Evolutionary conservation across 2,888 invertebrate species (phyloP).

Genomic region (Frankliniella intonsa): DNA sequence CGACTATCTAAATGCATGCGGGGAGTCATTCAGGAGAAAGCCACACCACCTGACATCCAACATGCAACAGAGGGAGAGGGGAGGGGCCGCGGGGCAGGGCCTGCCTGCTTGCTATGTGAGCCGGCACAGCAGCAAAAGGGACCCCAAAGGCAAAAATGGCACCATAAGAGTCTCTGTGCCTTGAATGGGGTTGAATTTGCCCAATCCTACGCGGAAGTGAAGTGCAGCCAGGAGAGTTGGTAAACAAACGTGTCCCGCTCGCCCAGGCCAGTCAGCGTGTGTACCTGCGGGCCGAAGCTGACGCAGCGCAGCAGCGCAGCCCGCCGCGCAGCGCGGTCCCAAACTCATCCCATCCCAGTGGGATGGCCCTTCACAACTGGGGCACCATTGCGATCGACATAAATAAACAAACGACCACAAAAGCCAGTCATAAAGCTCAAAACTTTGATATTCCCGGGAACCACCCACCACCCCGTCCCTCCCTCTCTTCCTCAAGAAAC

Average conservation of each 20-base stretch:
- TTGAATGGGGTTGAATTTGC: background rate
- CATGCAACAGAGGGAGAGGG: background rate
- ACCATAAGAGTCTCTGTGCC: background rate
- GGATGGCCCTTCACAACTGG: too few relatives aligned
- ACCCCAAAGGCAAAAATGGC: background rate
- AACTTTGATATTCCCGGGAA: background rate
- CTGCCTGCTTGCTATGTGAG: background rate
- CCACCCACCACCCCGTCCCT: background rate
- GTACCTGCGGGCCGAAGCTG: background rate
- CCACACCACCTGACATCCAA: background rate
- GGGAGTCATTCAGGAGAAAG: background rate
- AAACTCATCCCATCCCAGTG: background rate
- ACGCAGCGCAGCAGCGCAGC: background rate
- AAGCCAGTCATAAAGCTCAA: slow-evolving; percentile 16
- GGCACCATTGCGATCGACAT: background rate
- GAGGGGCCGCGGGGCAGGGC: background rate
- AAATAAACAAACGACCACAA: slow-evolving; percentile 10
- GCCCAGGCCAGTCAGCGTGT: background rate
- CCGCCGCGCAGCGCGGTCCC: background rate
- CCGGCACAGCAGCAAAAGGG: background rate
- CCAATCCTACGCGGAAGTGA: background rate
- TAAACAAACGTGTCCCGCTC: background rate
- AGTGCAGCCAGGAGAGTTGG: background rate
- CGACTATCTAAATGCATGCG: background rate
- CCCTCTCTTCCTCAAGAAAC: background rate